Conservation (phyloP, 53 echinoderm and acorn worm species). For the Arbacia lixula region DNA sequence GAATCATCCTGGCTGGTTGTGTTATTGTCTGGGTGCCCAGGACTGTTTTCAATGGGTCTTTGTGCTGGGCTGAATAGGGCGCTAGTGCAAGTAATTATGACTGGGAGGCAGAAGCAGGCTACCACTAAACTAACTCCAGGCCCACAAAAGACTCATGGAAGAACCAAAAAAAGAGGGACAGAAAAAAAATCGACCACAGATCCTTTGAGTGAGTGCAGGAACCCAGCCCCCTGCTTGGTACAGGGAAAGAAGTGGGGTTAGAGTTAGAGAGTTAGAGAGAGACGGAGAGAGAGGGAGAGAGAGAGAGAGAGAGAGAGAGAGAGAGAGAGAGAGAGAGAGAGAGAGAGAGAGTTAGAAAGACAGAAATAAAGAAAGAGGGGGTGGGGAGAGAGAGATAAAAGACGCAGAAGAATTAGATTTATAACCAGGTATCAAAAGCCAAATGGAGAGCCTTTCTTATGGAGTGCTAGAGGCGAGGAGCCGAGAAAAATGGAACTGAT, state of each 20-base stretch:
- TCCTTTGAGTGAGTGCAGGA: constrained; percentile 21
- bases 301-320: too few species aligned
- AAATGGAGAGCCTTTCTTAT: constrained; percentile 16
- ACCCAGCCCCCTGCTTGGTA: constrained; percentile 6
- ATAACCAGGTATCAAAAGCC: constrained; percentile 39
- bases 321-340: too few species aligned
- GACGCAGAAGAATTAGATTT: neutral
- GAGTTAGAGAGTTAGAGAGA: too few species aligned
- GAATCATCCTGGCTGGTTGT: constrained; percentile 22
- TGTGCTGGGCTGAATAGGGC: constrained; percentile 36
- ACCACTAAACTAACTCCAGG: constrained; percentile 44
- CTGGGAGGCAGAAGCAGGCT: constrained; percentile 23
- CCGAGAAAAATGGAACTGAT: constrained; percentile 20
- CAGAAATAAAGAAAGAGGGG: neutral
- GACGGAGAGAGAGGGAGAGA: neutral
- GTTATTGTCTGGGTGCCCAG: constrained; percentile 36
- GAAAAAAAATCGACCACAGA: constrained; percentile 44
- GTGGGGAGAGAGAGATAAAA: neutral
- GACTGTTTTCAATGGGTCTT: constrained; percentile 43
- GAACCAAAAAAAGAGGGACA: neutral
- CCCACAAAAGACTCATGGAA: constrained; percentile 42
- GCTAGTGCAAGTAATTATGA: constrained; percentile 59
- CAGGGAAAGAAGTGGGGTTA: neutral
- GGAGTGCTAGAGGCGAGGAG: constrained; percentile 12
- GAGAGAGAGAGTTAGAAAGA: neutral